phyloP scores from a whole-genome alignment of 2,888 invertebrate species.

The Aleiodes alternator region DNA sequence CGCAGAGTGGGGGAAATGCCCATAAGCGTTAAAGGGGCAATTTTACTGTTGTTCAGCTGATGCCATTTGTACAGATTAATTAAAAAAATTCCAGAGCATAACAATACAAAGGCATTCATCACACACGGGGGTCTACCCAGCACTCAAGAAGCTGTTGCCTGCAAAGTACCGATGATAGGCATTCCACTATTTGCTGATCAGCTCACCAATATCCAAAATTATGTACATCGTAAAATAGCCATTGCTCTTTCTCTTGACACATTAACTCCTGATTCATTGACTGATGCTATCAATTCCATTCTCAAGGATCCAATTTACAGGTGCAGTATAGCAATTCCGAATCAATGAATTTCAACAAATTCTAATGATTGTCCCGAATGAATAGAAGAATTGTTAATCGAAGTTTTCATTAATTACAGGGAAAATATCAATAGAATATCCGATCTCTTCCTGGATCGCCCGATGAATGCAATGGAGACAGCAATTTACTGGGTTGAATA shows the following conservation, averaged over 20 bases:
- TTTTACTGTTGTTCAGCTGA: not conserved
- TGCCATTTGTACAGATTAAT: too few species aligned
- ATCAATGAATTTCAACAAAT: too few species aligned
- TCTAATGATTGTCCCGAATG: too few species aligned
- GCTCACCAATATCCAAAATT: constrained; percentile 55
- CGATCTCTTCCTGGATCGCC: constrained; percentile 74
- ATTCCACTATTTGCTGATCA: constrained; percentile 70
- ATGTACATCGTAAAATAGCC: constrained; percentile 53
- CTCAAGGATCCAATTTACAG: constrained; percentile 57
- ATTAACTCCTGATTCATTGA: constrained; percentile 57
- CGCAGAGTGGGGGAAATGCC: too few species aligned
- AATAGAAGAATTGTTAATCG: too few species aligned
- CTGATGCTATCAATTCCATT: constrained; percentile 55
- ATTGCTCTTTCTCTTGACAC: constrained; percentile 49
- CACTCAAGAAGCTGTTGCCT: constrained; percentile 63
- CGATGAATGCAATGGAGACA: constrained; percentile 60
- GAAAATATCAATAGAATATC: not conserved
- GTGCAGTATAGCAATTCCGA: constrained; percentile 46
- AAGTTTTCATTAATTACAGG: not conserved
- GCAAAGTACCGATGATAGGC: constrained; percentile 65
- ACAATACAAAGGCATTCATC: constrained; percentile 65
- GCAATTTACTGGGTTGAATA: constrained; percentile 64
- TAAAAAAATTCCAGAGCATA: constrained; percentile 60
- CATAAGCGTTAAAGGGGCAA: too few species aligned
- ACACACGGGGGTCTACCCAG: constrained; percentile 69